These are phyloP conservation scores for Tympanuchus pallidicinctus DNA, from an alignment of 2,113 vertebrate species.

Conservation along the genomic window DNA sequence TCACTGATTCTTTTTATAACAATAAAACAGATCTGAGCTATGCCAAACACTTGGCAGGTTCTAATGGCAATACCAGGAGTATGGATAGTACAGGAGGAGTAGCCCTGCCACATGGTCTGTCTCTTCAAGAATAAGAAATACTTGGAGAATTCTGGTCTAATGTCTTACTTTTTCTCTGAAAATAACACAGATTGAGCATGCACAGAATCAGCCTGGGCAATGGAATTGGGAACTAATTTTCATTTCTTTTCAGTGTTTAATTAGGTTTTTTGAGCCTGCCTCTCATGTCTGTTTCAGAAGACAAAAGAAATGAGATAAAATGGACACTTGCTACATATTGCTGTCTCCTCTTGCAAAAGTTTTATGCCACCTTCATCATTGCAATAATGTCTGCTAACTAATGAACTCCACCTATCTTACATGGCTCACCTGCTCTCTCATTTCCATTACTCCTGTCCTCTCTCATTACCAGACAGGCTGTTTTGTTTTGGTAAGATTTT, in stretches of 20 bases:
- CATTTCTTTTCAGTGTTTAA: slow-evolving; percentile 64
- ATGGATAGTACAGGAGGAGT: background rate
- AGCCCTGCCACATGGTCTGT: slow-evolving; percentile 31
- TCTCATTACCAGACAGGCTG: background rate
- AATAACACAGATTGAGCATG: slow-evolving; percentile 68
- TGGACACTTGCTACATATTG: slow-evolving; percentile 14
- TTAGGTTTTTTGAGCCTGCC: slow-evolving; percentile 55
- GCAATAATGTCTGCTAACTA: background rate
- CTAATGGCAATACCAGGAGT: background rate
- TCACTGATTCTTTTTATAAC: background rate
- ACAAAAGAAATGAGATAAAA: slow-evolving; percentile 72
- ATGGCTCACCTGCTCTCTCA: background rate
- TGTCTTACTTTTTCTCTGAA: slow-evolving; percentile 63
- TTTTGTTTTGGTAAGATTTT: background rate
- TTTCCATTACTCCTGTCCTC: background rate
- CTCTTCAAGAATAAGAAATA: slow-evolving; percentile 53
- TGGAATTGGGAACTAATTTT: slow-evolving; percentile 72
- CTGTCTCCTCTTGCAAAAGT: background rate
- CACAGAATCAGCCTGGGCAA: slow-evolving; percentile 47
- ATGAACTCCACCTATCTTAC: background rate
- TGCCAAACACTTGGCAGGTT: background rate
- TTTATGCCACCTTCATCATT: background rate
- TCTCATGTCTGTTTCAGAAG: slow-evolving; percentile 59
- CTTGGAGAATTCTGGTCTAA: slow-evolving; percentile 66
- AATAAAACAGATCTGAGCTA: background rate